Percentiles rank a stretch among this genome's conserved stretches.
phyloP scores from a whole-genome alignment of 2,113 vertebrate genomes.

The Chrysemys picta region DNA sequence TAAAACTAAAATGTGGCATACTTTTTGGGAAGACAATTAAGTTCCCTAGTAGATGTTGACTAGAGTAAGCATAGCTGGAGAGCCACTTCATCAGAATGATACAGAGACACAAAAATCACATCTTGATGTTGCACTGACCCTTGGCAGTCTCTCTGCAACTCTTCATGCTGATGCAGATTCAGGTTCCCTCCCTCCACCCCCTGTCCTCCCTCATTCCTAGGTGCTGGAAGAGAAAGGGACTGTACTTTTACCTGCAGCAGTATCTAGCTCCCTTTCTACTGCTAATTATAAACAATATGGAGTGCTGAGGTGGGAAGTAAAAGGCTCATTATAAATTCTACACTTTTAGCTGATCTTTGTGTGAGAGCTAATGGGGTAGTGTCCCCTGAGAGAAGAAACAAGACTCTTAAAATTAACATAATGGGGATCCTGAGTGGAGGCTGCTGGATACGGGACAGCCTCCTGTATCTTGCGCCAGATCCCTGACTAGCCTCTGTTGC shows the following conservation, averaged over 20 bases:
- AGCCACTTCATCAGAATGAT: neutral
- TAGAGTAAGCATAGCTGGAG: neutral
- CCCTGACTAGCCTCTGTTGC: neutral
- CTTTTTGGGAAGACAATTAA: neutral
- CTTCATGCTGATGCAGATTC: neutral
- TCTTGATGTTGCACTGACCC: fast-evolving
- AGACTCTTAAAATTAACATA: neutral
- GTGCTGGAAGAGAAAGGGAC: neutral
- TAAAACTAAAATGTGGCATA: fast-evolving
- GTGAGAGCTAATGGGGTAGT: neutral
- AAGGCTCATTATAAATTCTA: fast-evolving
- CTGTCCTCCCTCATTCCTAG: neutral
- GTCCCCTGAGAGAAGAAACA: neutral
- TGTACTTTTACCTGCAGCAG: neutral
- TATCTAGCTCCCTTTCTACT: neutral
- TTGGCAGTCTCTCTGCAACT: neutral
- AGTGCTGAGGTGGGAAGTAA: neutral
- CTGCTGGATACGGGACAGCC: neutral
- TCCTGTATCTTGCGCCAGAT: neutral
- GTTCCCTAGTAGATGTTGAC: neutral
- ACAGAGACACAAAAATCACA: neutral
- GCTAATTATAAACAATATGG: neutral
- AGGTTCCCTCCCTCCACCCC: neutral
- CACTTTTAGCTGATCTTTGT: neutral
- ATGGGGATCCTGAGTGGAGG: neutral